phyloP scores from a whole-genome alignment of 2,113 vertebrate genomes.

The Myotis brandtii region DNA sequence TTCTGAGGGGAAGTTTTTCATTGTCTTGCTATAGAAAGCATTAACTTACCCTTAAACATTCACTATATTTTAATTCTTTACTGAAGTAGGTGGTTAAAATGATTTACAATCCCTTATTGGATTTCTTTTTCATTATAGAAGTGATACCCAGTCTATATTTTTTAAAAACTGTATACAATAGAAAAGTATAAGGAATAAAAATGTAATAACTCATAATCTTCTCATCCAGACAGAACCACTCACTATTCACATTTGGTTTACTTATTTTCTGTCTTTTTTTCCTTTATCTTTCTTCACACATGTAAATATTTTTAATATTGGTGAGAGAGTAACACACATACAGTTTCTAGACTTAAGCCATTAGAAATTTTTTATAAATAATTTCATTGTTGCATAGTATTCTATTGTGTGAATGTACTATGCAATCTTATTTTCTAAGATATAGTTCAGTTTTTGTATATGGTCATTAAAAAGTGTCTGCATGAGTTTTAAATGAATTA shows the following conservation, averaged over 20 bases:
- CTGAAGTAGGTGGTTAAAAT: conserved; percentile 20
- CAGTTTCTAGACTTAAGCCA: background rate
- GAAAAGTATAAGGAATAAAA: conserved; percentile 32
- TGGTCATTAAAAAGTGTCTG: background rate
- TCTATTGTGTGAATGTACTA: background rate
- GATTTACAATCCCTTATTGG: background rate
- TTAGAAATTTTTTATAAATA: background rate
- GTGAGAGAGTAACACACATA: background rate
- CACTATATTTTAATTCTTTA: conserved; percentile 49
- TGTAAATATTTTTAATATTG: background rate
- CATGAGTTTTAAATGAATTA: conserved; percentile 38
- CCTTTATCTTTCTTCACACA: conserved; percentile 6
- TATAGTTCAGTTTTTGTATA: conserved; percentile 8
- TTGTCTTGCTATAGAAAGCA: background rate
- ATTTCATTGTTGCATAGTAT: background rate
- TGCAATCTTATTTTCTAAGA: background rate
- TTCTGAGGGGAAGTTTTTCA: background rate
- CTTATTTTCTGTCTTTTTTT: background rate
- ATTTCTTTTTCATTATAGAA: conserved; percentile 40
- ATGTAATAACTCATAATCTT: background rate
- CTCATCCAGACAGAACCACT: background rate
- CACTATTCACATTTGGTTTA: background rate
- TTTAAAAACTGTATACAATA: background rate
- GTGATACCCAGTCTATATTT: background rate
- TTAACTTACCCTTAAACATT: conserved; percentile 9